Percentiles rank a stretch among this genome's conserved stretches.
These are phyloP conservation scores for Bombylius major DNA, from an alignment of 2,888 invertebrate genomes.

Conservation along the genomic window DNA sequence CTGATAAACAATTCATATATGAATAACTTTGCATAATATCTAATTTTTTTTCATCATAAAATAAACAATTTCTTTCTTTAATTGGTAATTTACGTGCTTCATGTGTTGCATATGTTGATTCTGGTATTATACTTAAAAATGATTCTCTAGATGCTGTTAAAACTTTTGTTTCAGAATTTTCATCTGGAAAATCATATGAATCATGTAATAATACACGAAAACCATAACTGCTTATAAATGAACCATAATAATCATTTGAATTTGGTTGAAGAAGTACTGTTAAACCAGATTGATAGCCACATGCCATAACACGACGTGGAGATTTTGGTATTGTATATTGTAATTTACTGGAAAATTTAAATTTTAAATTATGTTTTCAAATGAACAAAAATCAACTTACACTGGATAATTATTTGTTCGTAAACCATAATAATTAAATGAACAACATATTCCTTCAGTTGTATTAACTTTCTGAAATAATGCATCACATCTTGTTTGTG, in stretches of 20 bases:
- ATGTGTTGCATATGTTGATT: constrained; percentile 47
- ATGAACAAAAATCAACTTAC: constrained; percentile 15
- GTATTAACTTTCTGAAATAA: constrained; percentile 41
- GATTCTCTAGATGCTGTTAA: constrained; percentile 44
- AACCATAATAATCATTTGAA: constrained; percentile 48
- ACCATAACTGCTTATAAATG: constrained; percentile 48
- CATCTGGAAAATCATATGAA: constrained; percentile 50
- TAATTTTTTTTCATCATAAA: constrained; percentile 40
- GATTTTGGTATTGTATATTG: constrained; percentile 31
- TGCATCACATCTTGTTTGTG: constrained; percentile 38
- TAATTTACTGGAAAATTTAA: constrained; percentile 23
- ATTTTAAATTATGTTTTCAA: not conserved
- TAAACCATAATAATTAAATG: constrained; percentile 47
- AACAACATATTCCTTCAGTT: constrained; percentile 46
- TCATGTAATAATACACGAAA: constrained; percentile 50
- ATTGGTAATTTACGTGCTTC: constrained; percentile 41
- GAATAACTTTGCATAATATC: constrained; percentile 40
- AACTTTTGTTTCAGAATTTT: constrained; percentile 47
- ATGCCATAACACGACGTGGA: constrained; percentile 50
- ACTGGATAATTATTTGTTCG: constrained; percentile 25
- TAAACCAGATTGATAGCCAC: constrained; percentile 55
- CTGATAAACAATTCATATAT: constrained; percentile 52
- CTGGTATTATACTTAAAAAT: constrained; percentile 49
- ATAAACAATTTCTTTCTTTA: constrained; percentile 45
- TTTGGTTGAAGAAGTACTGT: constrained; percentile 45